Evolutionary conservation across 1,140 invertebrate genomes (phyloP), one percentile per base, ranked within the genome.

Genomic region (Camponotus vicinus): DNA sequence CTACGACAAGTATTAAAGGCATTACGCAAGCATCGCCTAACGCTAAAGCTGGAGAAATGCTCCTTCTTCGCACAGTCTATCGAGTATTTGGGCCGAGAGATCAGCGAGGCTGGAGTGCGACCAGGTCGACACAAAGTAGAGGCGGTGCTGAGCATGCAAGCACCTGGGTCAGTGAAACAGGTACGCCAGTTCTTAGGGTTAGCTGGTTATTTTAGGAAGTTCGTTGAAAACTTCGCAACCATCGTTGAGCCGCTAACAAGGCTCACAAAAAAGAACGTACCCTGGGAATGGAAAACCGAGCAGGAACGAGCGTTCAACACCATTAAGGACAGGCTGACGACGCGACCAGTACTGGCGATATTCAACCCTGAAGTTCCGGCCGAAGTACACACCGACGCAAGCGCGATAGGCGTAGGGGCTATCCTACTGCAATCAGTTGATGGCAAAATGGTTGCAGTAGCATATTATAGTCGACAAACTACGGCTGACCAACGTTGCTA

Each of bases 1-100:
- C 77, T 70, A 27, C 27, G 13, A 32, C 8, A 61, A 49, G 76
- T 88, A 7, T 61, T 89, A 11, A 18, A 85, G 11, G 21, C 67
- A 3, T 49, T 78, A 0, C 21, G 21, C 7, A 6, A 7, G n/a
- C 11, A 55, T 6, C 11, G 21, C 6, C 8, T 75, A 7, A 75
- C 49, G 4, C 7, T 75, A 2, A 75, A 59, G 0, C 6, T 75
- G 8, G 8, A 75, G 0, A 75, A 75, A 40, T 75, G 71, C 11
- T 34, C 3, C 9, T 57, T 75, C n/a, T 75, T 75, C 3, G 3
- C 21, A 8, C 2, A 57, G 0, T 34, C n/a, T 7, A 79, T 79
- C 3, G 49, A 79, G 0, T 75, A 75, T 59, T 40, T 75, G 21
- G 71, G 71, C 5, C n/a, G 71, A 0, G 55, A 75, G 15, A 75